Conservation (phyloP, 2,888 invertebrate genomes). For the Microplitis manilae region DNA sequence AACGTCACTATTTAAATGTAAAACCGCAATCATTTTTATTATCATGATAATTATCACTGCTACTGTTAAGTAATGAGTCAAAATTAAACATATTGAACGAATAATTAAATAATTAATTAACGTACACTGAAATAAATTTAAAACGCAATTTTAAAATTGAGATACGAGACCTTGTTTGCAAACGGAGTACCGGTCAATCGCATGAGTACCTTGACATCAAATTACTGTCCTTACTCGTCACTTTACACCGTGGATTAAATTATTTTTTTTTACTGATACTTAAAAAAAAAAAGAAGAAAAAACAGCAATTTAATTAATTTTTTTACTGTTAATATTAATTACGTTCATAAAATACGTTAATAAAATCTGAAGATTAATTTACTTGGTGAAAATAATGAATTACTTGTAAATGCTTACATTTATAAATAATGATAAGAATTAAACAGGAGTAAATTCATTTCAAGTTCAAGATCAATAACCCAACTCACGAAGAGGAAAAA, state of each 20-base stretch:
- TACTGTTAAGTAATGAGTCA: not conserved
- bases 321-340: no score
- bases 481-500: not conserved
- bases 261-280: not conserved
- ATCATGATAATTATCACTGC: not conserved
- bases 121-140: not conserved
- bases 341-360: no score
- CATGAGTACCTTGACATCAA: constrained; percentile 13
- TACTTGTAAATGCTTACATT: not conserved
- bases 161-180: constrained; percentile 21
- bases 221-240: not conserved
- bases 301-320: no score
- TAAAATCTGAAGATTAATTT: no score
- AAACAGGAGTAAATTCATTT: not conserved
- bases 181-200: not conserved
- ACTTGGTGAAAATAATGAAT: not conserved
- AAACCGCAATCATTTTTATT: not conserved
- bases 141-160: not conserved
- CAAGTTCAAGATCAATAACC: not conserved
- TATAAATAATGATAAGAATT: not conserved
- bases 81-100: not conserved
- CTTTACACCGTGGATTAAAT: not conserved
- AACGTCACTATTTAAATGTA: not conserved
- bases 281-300: no score
- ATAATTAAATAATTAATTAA: not conserved